Base-by-base conservation (phyloP, 1,140 invertebrate genomes). In the Schlechtendalia chinensis region DNA sequence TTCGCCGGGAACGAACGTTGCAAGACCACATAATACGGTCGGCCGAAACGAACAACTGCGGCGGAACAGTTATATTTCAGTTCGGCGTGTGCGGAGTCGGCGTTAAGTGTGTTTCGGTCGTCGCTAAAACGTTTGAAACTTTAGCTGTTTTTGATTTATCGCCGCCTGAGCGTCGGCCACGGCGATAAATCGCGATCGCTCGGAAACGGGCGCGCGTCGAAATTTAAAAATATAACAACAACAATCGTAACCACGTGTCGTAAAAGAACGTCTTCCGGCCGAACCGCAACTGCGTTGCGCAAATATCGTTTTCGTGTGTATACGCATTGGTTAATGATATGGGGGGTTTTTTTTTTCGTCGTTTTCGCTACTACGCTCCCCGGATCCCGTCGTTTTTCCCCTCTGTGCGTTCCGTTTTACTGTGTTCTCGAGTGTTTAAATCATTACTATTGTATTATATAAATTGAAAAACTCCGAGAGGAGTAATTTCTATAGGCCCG, bases 341-440 rank as follows among this genome's bases (percentile, higher is more conserved):
- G n/a, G n/a, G n/a, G 14, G 65, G n/a, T 39, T 47, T 69, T n/a
- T n/a, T 67, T 45, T 69, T 32, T 69, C n/a, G 22, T 5, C 54
- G 54, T 22, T 47, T 47, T 22, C 5, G 45, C 63, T 24, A 47
- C 10, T n/a, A n/a, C n/a, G n/a, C n/a, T n/a, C n/a, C n/a, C n/a
- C n/a, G n/a, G 32, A 39, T 8, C 32, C 32, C 3, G 8, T 39
- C 14, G 5, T 24, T 24, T 69, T 69, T 50, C 22, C 3, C 32
- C 32, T 39, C 17, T 47, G 47, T 11, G 6, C 67, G 16, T 50
- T 69, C 50, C 50, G 50, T 50, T n/a, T n/a, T 63, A 32, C 6
- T 67, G 39, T 47, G 22, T 69, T 14, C 16, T 50, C 45, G n/a
- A 50, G 67, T 50, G n/a, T n/a, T n/a, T n/a, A n/a, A n/a, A n/a